Base-by-base conservation (phyloP, 35 echinoderm and acorn worm genomes). In the Acanthaster planci region DNA sequence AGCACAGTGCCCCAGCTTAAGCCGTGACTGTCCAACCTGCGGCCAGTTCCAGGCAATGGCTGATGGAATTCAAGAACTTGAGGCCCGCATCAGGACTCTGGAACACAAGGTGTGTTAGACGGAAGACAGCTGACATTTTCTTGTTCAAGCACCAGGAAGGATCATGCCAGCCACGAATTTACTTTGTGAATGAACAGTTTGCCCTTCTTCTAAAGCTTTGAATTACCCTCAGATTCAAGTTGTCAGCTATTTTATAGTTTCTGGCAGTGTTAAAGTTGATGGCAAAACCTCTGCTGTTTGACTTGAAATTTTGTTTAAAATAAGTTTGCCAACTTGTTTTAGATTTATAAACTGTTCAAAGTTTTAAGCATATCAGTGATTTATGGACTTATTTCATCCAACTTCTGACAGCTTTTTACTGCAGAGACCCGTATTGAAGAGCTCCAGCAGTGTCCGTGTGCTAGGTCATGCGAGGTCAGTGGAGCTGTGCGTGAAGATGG, bases 21-120 rank as follows among this genome's bases (percentile, higher is more conserved):
- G 77, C 10, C 76, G 94, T 29, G 58, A 85, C 4, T 97, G 94
- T 58, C 94, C 94, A 14, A 97, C 94, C 34, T 97, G 94, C 51
- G 94, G 85, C 39, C 84, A 97, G 84, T 97, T 93, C 77, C 90
- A 90, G 39, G 82, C 60, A 21, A 84, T 97, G 87, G 80, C 89
- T 29, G 55, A 86, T n/a, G 80, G 82, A 42, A 87, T 93, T 19
- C 32, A 54, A 19, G 38, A 51, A 37, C 54, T 93, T 42, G 87
- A 88, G 75, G 54, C 40, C 42, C 78, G 60, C 54, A 79, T 97
- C 50, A 89, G 42, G 19, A 83, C 82, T 39, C 82, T 97, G 79
- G 86, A 97, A 68, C 80, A 90, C 54, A 51, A 90, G 87, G 90
- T 97, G 32, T 4, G 26, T 83, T 3, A 38, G 5, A 6, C 4